These are phyloP conservation scores for Theristicus caerulescens DNA, from an alignment of 2,113 vertebrate species.

Conservation along the genomic window DNA sequence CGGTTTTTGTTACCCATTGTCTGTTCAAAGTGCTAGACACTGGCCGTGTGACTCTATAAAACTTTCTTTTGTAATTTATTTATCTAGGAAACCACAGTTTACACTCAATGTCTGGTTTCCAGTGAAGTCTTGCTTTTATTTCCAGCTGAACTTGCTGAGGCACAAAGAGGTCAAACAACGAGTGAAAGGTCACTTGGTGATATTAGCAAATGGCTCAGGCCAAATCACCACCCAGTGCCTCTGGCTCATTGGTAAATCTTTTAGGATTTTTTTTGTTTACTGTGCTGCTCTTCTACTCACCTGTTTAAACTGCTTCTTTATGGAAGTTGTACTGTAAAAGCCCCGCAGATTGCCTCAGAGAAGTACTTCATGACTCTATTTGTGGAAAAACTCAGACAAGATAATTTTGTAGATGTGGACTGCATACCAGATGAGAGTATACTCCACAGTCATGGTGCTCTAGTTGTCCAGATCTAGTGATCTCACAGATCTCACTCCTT, in stretches of 20 bases:
- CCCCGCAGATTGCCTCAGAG: not conserved
- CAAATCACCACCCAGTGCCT: not conserved
- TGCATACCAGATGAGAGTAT: not conserved
- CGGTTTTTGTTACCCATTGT: slow-evolving; percentile 57
- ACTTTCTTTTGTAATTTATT: slow-evolving; percentile 72
- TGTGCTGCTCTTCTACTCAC: not conserved
- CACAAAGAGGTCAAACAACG: slow-evolving; percentile 18
- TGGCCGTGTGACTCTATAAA: slow-evolving; percentile 56
- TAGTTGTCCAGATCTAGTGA: not conserved
- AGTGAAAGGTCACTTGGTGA: slow-evolving; percentile 31
- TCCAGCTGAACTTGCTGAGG: slow-evolving; percentile 43
- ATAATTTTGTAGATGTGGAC: not conserved
- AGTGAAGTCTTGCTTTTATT: slow-evolving; percentile 66
- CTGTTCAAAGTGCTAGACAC: slow-evolving; percentile 58
- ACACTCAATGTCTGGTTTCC: slow-evolving; percentile 70
- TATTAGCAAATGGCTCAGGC: slow-evolving; percentile 22
- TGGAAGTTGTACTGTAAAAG: not conserved
- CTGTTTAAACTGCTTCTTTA: not conserved
- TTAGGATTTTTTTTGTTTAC: not conserved
- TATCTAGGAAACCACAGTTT: slow-evolving; percentile 75
- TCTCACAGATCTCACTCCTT: not conserved
- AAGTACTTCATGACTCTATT: not conserved
- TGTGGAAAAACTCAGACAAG: not conserved
- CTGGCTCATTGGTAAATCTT: not conserved
- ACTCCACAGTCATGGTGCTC: not conserved